phyloP scores from a whole-genome alignment of 2,888 invertebrate species.

The Netelia melanura region DNA sequence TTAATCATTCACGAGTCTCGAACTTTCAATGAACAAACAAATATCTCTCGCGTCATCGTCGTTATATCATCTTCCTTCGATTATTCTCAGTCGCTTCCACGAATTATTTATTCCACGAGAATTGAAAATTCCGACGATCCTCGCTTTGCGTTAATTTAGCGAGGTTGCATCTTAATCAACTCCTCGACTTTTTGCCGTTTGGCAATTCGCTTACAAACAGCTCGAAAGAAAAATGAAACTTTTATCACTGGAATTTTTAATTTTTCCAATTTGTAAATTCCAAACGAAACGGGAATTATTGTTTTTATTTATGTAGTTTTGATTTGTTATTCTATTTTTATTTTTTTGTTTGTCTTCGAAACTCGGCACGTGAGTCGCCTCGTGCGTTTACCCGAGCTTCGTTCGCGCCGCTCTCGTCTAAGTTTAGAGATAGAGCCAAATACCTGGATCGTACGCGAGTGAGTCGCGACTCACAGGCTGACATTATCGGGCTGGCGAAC shows the following conservation, averaged over 20 bases:
- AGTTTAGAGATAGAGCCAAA: slow-evolving; percentile 81
- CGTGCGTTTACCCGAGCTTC: slow-evolving; percentile 43
- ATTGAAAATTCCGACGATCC: slow-evolving; percentile 12
- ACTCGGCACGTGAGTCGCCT: slow-evolving; percentile 41
- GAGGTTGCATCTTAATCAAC: slow-evolving; percentile 59
- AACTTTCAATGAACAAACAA: background rate
- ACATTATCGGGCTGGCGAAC: slow-evolving; percentile 78
- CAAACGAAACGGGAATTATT: too few species aligned
- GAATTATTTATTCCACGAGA: background rate
- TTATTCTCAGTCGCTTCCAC: background rate
- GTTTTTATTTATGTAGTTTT: slow-evolving; percentile 21
- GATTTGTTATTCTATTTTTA: background rate
- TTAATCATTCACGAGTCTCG: background rate
- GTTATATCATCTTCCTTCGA: background rate
- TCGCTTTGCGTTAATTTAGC: slow-evolving; percentile 36
- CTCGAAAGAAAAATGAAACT: slow-evolving; percentile 13
- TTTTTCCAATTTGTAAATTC: background rate
- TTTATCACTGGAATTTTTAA: slow-evolving; percentile 25
- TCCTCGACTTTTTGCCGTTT: slow-evolving; percentile 43
- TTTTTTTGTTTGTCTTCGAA: slow-evolving; percentile 15
- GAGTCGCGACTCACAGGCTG: slow-evolving; percentile 72
- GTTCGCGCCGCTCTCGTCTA: slow-evolving; percentile 72
- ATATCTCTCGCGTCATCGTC: background rate
- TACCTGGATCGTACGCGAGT: slow-evolving; percentile 72
- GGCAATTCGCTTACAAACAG: slow-evolving; percentile 22